Conservation (phyloP, 2,113 vertebrate species). For the Macquaria ambigua region DNA sequence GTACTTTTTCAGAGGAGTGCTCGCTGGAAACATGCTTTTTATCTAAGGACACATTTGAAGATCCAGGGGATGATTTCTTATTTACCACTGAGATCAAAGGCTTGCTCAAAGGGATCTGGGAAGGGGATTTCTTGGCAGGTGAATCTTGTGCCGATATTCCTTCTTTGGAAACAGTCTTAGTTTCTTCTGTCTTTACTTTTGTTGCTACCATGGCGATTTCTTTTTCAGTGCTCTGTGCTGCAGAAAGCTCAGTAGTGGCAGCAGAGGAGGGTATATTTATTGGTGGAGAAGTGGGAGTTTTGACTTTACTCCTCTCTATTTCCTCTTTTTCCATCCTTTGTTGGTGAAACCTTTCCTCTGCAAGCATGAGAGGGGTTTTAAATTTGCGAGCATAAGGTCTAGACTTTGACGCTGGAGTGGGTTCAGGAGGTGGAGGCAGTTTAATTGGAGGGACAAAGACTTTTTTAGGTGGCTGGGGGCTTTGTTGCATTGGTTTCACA, state of each 20-base stretch:
- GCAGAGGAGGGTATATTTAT: constrained; percentile 5
- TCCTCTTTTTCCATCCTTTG: constrained; percentile 84
- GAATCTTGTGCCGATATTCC: constrained; percentile 29
- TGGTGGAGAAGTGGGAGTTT: constrained; percentile 74
- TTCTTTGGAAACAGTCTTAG: constrained; percentile 45
- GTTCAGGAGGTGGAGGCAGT: constrained; percentile 83
- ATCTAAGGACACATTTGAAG: constrained; percentile 53
- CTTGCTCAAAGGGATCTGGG: constrained; percentile 77
- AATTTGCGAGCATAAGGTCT: constrained; percentile 89
- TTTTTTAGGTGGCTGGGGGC: constrained; percentile 75
- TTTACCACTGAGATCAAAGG: constrained; percentile 72
- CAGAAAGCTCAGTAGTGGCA: constrained; percentile 17
- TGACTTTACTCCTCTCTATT: constrained; percentile 78
- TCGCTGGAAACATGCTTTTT: constrained; percentile 58
- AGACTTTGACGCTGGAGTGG: constrained; percentile 72
- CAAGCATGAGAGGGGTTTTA: constrained; percentile 95
- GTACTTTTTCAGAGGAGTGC: constrained; percentile 42
- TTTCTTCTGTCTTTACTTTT: constrained; percentile 54
- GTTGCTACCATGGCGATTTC: constrained; percentile 43
- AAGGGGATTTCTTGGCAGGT: constrained; percentile 59
- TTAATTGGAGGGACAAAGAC: constrained; percentile 81
- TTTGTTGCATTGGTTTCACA: constrained; percentile 49
- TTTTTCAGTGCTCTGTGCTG: constrained; percentile 44
- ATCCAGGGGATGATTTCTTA: constrained; percentile 73
- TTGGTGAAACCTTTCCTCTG: constrained; percentile 90